Evolutionary conservation across 2,797 vertebrate species (phyloP), one percentile per base, ranked within the genome.

Genomic region (Cygnus olor): DNA sequence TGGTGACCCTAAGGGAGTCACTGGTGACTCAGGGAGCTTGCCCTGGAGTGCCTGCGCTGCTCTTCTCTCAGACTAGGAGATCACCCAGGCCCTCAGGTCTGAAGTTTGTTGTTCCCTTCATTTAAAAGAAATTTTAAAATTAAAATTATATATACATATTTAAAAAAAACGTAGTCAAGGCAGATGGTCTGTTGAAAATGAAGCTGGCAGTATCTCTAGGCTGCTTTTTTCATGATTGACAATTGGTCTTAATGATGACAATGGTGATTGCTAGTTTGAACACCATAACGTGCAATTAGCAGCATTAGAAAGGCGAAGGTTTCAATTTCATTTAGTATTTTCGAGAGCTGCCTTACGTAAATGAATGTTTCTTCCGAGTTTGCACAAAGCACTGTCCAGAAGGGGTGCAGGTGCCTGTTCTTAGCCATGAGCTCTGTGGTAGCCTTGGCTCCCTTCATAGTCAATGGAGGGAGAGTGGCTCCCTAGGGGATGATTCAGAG

Each of bases 401-500:
- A 65, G 8, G 65, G 13, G 1, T 54, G 12, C 13, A 45, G 66
- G 12, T 57, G n/a, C 10, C 27, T 6, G 5, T 34, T 61, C 34
- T 61, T 38, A 63, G 25, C 19, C 20, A 7, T 18, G n/a, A 78
- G 16, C 57, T 54, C 17, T 38, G 11, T 76, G 42, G 10, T 40
- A 14, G 19, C n/a, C 36, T 66, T 44, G 38, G 4, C 47, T 90
- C 27, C 17, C 42, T 70, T 44, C 34, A 2, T 11, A 40, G 71
- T 32, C 4, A 1, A 0, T 25, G 47, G 53, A 42, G 73, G 66
- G 47, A 63, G 19, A 6, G 0, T 32, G 16, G 4, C 6, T 77
- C 47, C 44, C 6, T 21, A 47, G 34, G 38, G 42, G 6, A 18
- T 82, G 49, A 56, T 84, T 65, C 54, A 47, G 42, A 66, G 32